These are phyloP conservation scores for Scaptomyza montana DNA, from an alignment of 1,140 invertebrate genomes.

Conservation along the genomic window DNA sequence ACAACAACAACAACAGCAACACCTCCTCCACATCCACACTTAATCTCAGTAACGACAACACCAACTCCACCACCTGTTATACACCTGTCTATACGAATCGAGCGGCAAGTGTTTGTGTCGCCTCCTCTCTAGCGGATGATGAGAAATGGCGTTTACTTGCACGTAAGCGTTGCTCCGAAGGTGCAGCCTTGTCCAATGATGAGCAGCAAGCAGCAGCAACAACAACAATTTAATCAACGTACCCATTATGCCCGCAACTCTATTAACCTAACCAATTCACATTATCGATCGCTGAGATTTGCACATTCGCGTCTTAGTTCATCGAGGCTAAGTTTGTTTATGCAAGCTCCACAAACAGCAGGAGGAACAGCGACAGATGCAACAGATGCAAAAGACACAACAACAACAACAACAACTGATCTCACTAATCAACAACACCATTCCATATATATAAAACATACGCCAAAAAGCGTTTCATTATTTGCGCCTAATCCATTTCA, in stretches of 20 bases:
- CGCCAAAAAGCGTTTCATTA: slow-evolving; percentile 72
- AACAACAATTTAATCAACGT: slow-evolving; percentile 66
- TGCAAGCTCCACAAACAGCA: slow-evolving; percentile 58
- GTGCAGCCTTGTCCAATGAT: slow-evolving; percentile 37
- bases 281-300: slow-evolving; percentile 80
- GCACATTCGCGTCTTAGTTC: slow-evolving; percentile 78
- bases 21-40: slow-evolving; percentile 29
- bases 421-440: slow-evolving; percentile 70
- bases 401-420: slow-evolving; percentile 48
- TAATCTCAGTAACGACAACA: slow-evolving; percentile 60
- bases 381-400: slow-evolving; percentile 26
- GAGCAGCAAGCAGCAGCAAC: slow-evolving; percentile 13
- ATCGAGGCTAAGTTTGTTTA: slow-evolving; percentile 75
- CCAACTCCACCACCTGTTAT: slow-evolving; percentile 78
- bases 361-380: slow-evolving; percentile 29
- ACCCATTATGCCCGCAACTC: slow-evolving; percentile 80
- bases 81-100: slow-evolving; percentile 79
- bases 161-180: slow-evolving; percentile 78
- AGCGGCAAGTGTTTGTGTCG: slow-evolving; percentile 70
- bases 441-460: slow-evolving; percentile 73
- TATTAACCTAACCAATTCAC: slow-evolving; percentile 78
- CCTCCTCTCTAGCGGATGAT: slow-evolving; percentile 78
- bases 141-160: slow-evolving; percentile 81
- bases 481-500: slow-evolving; percentile 70
- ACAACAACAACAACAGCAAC: slow-evolving; percentile 12